Conservation (phyloP, 2,113 vertebrate species). For the Erinaceus europaeus region DNA sequence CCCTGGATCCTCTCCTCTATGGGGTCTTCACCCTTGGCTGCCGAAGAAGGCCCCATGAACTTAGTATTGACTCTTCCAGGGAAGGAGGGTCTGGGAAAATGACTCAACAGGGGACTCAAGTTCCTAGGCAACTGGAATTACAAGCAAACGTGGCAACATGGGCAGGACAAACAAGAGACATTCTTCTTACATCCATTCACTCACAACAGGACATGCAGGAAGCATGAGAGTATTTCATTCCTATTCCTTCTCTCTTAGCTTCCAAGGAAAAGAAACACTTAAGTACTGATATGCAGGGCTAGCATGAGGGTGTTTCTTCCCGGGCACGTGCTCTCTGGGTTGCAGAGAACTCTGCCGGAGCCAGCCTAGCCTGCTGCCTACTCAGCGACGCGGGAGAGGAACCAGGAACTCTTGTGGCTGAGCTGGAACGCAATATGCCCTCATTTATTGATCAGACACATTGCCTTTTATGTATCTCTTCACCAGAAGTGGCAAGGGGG, state of each 20-base stretch:
- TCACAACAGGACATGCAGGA: background rate
- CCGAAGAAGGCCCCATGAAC: background rate
- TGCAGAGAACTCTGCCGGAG: no score
- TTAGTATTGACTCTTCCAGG: background rate
- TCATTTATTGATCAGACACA: no score
- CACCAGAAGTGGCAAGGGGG: no score
- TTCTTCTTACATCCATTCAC: background rate
- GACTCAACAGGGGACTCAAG: background rate
- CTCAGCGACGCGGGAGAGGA: no score
- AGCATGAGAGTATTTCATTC: background rate
- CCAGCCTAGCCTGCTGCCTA: no score
- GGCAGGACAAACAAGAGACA: conserved; percentile 15
- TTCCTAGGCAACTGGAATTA: conserved; percentile 2
- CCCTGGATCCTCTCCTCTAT: conserved; percentile 80
- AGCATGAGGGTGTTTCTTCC: no score
- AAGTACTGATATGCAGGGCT: no score
- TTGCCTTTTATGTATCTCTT: no score
- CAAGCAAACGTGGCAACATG: background rate
- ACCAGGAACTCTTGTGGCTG: no score
- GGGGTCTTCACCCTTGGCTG: conserved; percentile 79
- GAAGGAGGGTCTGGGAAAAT: background rate
- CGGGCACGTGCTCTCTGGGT: no score
- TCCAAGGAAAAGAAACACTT: background rate
- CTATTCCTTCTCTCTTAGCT: background rate
- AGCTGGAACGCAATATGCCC: no score